Evolutionary conservation across 1,140 invertebrate species (phyloP).

Genomic region (Drosophila tsacasi): DNA sequence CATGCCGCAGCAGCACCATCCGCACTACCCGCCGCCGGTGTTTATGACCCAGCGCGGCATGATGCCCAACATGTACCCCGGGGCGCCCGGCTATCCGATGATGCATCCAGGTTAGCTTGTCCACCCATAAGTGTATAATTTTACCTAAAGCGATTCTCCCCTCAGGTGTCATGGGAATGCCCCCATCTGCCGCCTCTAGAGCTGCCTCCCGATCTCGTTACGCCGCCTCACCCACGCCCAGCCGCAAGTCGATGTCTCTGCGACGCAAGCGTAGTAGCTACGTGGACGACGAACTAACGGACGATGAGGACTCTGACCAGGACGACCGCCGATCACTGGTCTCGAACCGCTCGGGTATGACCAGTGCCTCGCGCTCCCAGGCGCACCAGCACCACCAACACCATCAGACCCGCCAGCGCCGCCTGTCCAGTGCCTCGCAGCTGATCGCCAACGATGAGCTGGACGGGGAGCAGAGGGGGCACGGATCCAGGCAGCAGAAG

Average conservation of each 20-base stretch:
- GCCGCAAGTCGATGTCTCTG: slow-evolving; percentile 87
- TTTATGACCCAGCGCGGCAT: slow-evolving; percentile 81
- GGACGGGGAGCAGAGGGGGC: slow-evolving; percentile 49
- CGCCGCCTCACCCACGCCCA: slow-evolving; percentile 88
- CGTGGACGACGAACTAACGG: slow-evolving; percentile 85
- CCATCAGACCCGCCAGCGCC: slow-evolving; percentile 60
- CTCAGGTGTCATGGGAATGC: slow-evolving; percentile 77
- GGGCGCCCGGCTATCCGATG: slow-evolving; percentile 68
- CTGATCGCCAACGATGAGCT: slow-evolving; percentile 64
- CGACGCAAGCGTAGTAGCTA: slow-evolving; percentile 85
- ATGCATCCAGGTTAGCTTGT: slow-evolving; percentile 72
- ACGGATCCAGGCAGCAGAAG: slow-evolving; percentile 46
- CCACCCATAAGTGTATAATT: not conserved
- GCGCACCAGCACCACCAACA: slow-evolving; percentile 53
- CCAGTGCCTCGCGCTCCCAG: slow-evolving; percentile 64
- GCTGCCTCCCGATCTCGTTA: slow-evolving; percentile 86
- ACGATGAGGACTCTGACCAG: slow-evolving; percentile 87
- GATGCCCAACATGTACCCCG: slow-evolving; percentile 79
- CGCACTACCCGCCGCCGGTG: slow-evolving; percentile 84
- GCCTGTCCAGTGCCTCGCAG: slow-evolving; percentile 82
- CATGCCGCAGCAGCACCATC: slow-evolving; percentile 85
- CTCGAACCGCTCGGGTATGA: slow-evolving; percentile 78
- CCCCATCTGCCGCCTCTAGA: slow-evolving; percentile 79
- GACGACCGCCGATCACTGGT: slow-evolving; percentile 86
- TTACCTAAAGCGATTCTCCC: not conserved